Conservation (phyloP, 2,888 invertebrate species). For the Melolontha melolontha region DNA sequence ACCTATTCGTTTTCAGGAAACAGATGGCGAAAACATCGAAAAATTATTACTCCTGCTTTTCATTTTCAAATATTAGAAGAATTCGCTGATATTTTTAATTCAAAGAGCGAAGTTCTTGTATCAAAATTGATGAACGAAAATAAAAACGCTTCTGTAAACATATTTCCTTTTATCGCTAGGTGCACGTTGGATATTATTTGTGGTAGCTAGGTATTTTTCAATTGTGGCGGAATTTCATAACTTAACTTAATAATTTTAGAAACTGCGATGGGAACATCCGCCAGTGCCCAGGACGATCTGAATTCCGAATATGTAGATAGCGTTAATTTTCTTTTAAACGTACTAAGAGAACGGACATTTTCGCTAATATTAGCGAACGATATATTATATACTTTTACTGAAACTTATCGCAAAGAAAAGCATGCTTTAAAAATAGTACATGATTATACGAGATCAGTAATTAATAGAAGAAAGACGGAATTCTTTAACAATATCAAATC, state of each 20-base stretch:
- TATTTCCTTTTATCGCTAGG: constrained; percentile 72
- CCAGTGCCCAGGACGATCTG: constrained; percentile 76
- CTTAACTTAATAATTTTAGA: not conserved
- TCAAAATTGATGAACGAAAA: constrained; percentile 65
- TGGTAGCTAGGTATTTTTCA: constrained; percentile 61
- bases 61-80: constrained; percentile 64
- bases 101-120: constrained; percentile 68
- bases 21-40: constrained; percentile 64
- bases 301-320: constrained; percentile 79
- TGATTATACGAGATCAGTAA: constrained; percentile 70
- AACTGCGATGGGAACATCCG: constrained; percentile 79
- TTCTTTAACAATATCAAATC: not conserved
- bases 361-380: constrained; percentile 67
- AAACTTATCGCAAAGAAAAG: constrained; percentile 69
- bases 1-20: constrained; percentile 54
- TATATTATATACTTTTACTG: constrained; percentile 66
- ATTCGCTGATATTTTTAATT: constrained; percentile 61
- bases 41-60: constrained; percentile 66
- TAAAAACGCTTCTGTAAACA: constrained; percentile 66
- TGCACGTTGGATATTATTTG: constrained; percentile 73
- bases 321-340: constrained; percentile 67
- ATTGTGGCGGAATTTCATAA: too few species aligned
- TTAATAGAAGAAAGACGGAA: constrained; percentile 64
- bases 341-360: constrained; percentile 50
- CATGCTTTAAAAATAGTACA: constrained; percentile 67